Evolutionary conservation across 2,888 invertebrate genomes (phyloP).

Genomic region (Eugnorisma glareosa): DNA sequence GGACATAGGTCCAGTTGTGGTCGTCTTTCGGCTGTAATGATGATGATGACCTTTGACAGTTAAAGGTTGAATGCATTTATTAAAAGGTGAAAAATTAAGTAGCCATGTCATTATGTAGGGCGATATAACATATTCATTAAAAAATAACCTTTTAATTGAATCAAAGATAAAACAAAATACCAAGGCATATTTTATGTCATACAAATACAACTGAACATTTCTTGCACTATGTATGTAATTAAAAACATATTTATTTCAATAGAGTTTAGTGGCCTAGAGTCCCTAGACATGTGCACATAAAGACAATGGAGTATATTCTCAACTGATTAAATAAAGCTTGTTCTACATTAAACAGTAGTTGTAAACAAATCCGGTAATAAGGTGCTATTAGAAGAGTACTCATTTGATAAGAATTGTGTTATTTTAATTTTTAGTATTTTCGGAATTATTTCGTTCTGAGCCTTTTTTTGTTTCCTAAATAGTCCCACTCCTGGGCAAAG

Average conservation of each 20-base stretch:
- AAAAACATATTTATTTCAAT: not conserved
- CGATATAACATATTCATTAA: not conserved
- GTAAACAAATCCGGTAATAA: conserved; percentile 10
- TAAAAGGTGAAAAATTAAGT: not conserved
- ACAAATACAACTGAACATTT: not conserved
- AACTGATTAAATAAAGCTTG: conserved; percentile 17
- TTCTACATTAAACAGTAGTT: conserved; percentile 18
- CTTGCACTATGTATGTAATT: not conserved
- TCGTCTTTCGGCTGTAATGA: too few species aligned
- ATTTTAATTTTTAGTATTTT: not conserved
- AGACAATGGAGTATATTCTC: not conserved
- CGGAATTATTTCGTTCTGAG: too few species aligned
- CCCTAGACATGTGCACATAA: too few species aligned
- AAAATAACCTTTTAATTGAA: not conserved
- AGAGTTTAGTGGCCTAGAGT: not conserved
- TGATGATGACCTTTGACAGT: not conserved
- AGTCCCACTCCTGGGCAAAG: not conserved
- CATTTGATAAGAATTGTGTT: conserved; percentile 40
- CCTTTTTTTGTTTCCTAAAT: not conserved
- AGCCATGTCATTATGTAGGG: not conserved
- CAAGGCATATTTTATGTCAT: not conserved
- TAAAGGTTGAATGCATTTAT: not conserved
- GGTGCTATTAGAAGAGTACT: conserved; percentile 9
- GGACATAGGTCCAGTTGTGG: too few species aligned
- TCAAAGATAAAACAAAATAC: not conserved